Conservation (phyloP, 2,888 invertebrate genomes). For the Diarsia rubi region DNA sequence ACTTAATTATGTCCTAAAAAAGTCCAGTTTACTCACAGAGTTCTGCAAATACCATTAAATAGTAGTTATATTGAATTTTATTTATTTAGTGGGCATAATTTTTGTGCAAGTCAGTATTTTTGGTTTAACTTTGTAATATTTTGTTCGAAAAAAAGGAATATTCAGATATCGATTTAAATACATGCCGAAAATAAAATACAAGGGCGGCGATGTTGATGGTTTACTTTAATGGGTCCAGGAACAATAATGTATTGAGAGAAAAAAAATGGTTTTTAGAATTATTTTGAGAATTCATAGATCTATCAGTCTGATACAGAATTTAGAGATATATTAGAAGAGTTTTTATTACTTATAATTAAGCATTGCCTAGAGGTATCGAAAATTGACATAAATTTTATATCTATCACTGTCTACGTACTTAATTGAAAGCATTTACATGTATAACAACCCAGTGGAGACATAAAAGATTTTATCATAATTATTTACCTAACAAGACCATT, state of each 20-base stretch:
- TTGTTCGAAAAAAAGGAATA: too few species aligned
- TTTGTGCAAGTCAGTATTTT: too few species aligned
- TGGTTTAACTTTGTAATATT: too few species aligned
- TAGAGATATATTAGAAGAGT: not conserved
- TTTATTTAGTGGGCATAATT: too few species aligned
- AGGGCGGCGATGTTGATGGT: not conserved
- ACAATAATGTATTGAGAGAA: not conserved
- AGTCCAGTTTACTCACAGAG: too few species aligned
- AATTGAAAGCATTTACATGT: not conserved
- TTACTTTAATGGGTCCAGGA: not conserved
- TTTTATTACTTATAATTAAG: not conserved
- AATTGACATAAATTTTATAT: not conserved
- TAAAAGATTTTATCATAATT: conserved; percentile 20
- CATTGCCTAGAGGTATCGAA: not conserved
- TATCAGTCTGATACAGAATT: not conserved
- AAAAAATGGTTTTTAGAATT: not conserved
- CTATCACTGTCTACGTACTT: not conserved
- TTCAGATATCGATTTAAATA: too few species aligned
- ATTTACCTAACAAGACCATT: conserved; percentile 39
- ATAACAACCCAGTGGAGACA: not conserved
- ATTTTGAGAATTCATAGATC: not conserved
- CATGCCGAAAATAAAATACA: too few species aligned
- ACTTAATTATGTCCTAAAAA: too few species aligned
- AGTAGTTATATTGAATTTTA: too few species aligned
- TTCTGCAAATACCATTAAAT: too few species aligned